Evolutionary conservation across 2,888 invertebrate genomes (phyloP), one percentile per base, ranked within the genome.

Genomic region (Sminthurinus aureus): DNA sequence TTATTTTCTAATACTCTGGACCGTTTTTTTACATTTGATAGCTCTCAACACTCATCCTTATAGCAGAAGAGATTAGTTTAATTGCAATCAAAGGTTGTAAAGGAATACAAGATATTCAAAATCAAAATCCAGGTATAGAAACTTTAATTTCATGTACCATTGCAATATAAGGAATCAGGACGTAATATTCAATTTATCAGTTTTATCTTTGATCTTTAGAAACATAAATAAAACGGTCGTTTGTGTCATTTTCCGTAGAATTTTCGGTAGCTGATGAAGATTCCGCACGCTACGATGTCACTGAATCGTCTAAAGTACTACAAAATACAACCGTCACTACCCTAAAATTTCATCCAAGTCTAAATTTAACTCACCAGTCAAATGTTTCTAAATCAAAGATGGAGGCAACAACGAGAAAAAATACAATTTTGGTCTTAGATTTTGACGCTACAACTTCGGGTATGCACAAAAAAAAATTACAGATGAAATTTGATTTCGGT

Each of bases 11-110:
- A 73, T 71, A 4, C 20, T 8, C 50, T 15, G 24, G n/a, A 8
- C 51, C 50, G 15, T 64, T 9, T 13, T n/a, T 20, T 75, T 66
- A 13, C 13, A 18, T 20, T 52, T n/a, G 52, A 26, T 20, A 82
- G 82, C n/a, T 82, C 6, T 82, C 67, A 6, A 69, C 51, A 13
- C 11, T 77, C 9, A 69, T 26, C 13, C 26, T 82, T 0, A 78
- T 82, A 12, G 82, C 51, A 1, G 83, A 83, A 74, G 79, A 83
- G 64, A 50, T 74, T 8, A 22, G 22, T 20, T 24, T 82, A 13
- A 58, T 82, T 9, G 69, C 71, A 8, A 18, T 51, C 24, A 22
- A 77, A 20, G 82, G 82, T 24, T 82, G 82, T 76, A 15, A 77
- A 22, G 82, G 82, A 15, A n/a, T 82, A n/a, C 2, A 38, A 22